Percentiles rank a stretch among this genome's conserved stretches.
These are phyloP conservation scores for Felis chaus DNA, from an alignment of 2,113 vertebrate species.

Conservation along the genomic window DNA sequence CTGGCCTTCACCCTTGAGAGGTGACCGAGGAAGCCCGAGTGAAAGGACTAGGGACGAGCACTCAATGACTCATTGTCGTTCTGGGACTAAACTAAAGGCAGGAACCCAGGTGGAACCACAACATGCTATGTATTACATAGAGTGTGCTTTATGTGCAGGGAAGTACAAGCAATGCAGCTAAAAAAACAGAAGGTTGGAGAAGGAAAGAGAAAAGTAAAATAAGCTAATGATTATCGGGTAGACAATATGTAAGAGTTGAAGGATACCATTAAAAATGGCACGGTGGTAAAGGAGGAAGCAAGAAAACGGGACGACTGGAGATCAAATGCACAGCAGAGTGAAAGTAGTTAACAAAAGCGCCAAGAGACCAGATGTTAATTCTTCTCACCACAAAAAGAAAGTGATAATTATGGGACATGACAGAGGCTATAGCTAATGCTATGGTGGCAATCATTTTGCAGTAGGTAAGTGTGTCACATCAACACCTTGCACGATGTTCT, in stretches of 20 bases:
- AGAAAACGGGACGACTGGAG: background rate
- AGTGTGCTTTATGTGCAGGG: background rate
- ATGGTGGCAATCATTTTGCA: background rate
- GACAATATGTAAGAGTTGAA: background rate
- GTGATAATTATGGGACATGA: background rate
- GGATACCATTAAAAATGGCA: background rate
- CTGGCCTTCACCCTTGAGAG: background rate
- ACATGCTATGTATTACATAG: background rate
- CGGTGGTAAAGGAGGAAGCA: background rate
- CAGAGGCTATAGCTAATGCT: background rate
- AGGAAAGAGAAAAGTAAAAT: background rate
- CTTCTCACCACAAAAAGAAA: background rate
- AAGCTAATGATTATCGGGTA: background rate
- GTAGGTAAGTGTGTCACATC: background rate
- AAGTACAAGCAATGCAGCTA: background rate
- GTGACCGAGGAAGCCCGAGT: background rate
- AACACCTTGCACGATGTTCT: background rate
- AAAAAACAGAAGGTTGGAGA: background rate
- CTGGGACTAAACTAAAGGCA: background rate
- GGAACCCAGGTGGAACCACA: background rate
- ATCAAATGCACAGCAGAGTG: background rate
- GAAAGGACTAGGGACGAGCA: background rate
- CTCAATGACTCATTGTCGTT: background rate
- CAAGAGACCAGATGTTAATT: background rate
- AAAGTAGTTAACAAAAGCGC: background rate